These are phyloP conservation scores for Halocaridina rubra DNA, from an alignment of 2,888 invertebrate genomes.

Conservation along the genomic window DNA sequence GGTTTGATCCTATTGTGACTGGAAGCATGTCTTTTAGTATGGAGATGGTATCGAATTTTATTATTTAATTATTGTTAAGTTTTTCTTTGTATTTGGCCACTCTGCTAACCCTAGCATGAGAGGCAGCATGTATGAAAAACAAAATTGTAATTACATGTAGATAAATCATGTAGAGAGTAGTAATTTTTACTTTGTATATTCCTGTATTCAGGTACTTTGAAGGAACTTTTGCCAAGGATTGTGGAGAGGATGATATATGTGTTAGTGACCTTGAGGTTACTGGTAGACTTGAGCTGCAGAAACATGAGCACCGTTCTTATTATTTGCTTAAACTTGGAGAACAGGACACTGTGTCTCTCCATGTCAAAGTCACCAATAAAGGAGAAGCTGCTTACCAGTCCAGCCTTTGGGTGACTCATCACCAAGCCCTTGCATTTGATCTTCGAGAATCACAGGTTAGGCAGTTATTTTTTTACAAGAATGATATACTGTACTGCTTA, in stretches of 20 bases:
- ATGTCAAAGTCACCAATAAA: slow-evolving; percentile 80
- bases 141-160: too few species aligned
- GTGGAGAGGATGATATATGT: slow-evolving; percentile 88
- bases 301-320: slow-evolving; percentile 60
- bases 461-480: too few species aligned
- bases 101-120: too few species aligned
- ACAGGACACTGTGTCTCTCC: slow-evolving; percentile 81
- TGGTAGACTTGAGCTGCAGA: slow-evolving; percentile 74
- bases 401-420: slow-evolving; percentile 83
- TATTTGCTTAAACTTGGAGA: slow-evolving; percentile 75
- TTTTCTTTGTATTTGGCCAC: too few species aligned
- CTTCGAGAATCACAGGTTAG: slow-evolving; percentile 76
- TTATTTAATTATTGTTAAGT: too few species aligned
- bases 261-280: slow-evolving; percentile 81
- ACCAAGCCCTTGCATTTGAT: slow-evolving; percentile 82
- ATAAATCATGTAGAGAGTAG: too few species aligned
- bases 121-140: too few species aligned
- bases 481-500: too few species aligned
- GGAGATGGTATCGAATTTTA: too few species aligned
- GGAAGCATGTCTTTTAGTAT: too few species aligned
- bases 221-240: slow-evolving; percentile 91
- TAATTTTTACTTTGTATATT: too few species aligned
- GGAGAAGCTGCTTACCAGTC: slow-evolving; percentile 93
- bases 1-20: too few species aligned
- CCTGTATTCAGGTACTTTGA: slow-evolving; percentile 78